Conservation (phyloP, 2,888 invertebrate species). For the Leucania comma region DNA sequence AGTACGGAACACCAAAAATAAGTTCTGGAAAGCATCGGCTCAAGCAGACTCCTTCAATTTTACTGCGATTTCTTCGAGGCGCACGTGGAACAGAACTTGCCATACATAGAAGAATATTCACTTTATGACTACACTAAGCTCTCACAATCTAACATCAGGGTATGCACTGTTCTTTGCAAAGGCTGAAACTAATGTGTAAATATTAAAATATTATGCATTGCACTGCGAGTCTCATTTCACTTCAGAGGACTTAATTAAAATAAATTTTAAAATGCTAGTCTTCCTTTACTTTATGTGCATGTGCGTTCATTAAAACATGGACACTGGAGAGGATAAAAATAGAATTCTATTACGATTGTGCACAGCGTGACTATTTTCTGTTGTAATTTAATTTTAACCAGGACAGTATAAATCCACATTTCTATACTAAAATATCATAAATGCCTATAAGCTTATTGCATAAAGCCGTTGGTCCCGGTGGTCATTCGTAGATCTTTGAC, state of each 20-base stretch:
- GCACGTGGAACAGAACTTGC: too few species aligned
- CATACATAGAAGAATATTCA: too few species aligned
- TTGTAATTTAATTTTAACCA: background rate
- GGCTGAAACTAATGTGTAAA: constrained; percentile 2
- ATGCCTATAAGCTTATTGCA: too few species aligned
- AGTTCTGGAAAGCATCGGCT: too few species aligned
- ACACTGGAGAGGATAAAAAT: background rate
- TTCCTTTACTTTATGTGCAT: constrained; percentile 16
- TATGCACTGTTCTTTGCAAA: background rate
- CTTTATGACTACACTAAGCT: background rate
- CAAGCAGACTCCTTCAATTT: too few species aligned
- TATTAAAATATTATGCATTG: constrained; percentile 36
- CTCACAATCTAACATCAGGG: background rate
- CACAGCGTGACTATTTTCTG: background rate
- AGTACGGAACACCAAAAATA: too few species aligned
- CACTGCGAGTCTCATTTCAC: constrained; percentile 17
- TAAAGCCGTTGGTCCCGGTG: too few species aligned
- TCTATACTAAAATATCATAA: too few species aligned
- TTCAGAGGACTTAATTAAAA: constrained; percentile 40
- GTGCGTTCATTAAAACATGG: constrained; percentile 29
- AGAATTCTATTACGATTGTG: background rate
- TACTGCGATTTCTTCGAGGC: too few species aligned
- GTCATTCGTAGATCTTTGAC: too few species aligned
- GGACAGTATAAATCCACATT: background rate
- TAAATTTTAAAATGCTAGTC: constrained; percentile 38